Conservation (phyloP, 2,113 vertebrate genomes). For the Ellobius talpinus region DNA sequence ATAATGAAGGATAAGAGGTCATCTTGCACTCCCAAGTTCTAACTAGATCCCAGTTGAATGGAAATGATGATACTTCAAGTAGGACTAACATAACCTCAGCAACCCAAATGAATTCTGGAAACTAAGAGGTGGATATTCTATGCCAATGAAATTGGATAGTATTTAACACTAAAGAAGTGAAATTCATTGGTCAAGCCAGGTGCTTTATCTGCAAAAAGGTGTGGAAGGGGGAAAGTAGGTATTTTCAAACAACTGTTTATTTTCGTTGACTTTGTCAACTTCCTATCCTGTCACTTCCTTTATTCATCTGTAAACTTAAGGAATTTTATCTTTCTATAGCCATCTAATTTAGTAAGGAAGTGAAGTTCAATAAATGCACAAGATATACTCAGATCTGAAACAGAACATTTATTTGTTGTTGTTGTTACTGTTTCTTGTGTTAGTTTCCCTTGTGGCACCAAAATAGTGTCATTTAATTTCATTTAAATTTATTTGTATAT, state of each 20-base stretch:
- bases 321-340: background rate
- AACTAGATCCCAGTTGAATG: background rate
- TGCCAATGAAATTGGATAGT: constrained; percentile 1
- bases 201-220: background rate
- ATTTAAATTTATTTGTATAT: background rate
- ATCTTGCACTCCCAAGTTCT: background rate
- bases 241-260: background rate
- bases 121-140: background rate
- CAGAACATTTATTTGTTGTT: background rate
- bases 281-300: background rate
- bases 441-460: background rate
- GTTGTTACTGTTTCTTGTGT: background rate
- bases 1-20: background rate
- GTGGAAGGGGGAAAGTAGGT: background rate
- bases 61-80: background rate
- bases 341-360: constrained; percentile 18
- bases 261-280: background rate
- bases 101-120: background rate
- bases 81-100: background rate
- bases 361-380: background rate
- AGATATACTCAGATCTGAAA: background rate
- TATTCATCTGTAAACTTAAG: background rate
- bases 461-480: background rate
- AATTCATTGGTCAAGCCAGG: background rate
- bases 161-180: background rate